Evolutionary conservation across 2,797 vertebrate genomes (phyloP).

Genomic region (Selene dorsalis): DNA sequence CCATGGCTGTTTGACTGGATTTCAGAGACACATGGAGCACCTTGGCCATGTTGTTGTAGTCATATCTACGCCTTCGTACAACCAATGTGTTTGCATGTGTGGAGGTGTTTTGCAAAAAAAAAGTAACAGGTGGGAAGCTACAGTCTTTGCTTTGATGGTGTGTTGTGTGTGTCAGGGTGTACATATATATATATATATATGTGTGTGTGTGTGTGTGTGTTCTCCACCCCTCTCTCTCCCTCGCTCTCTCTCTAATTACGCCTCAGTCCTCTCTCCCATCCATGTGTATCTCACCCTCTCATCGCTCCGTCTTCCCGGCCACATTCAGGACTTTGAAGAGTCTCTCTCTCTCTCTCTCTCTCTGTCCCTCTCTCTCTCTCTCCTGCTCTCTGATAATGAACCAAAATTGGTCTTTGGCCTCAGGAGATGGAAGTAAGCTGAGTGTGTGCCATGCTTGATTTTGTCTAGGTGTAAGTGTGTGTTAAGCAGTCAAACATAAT

Average conservation of each 20-base stretch:
- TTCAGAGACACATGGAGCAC: not conserved
- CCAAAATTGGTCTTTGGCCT: conserved; percentile 67
- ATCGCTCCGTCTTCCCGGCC: conserved; percentile 64
- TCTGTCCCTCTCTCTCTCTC: conserved; percentile 22
- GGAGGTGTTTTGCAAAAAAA: conserved; percentile 38
- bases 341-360: conserved; percentile 28
- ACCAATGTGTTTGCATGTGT: not conserved
- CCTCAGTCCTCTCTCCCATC: conserved; percentile 61
- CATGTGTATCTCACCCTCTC: conserved; percentile 67
- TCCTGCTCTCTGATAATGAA: conserved; percentile 67
- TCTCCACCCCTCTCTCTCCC: conserved; percentile 29
- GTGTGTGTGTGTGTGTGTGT: conserved; percentile 45
- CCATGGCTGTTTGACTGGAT: not conserved
- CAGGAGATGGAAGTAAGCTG: conserved; percentile 70
- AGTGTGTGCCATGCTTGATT: conserved; percentile 31
- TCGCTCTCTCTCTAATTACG: conserved; percentile 75
- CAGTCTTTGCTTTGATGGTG: conserved; percentile 69
- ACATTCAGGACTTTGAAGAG: conserved; percentile 65
- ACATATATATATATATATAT: conserved; percentile 17
- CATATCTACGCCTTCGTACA: conserved; percentile 12
- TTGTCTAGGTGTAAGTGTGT: conserved; percentile 58
- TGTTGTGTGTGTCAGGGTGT: conserved; percentile 16
- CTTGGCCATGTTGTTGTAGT: conserved; percentile 9
- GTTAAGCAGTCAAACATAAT: conserved; percentile 21
- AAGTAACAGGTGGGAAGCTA: conserved; percentile 73